Base-by-base conservation (phyloP, 2,113 vertebrate species). In the Urocynchramus pylzowi region DNA sequence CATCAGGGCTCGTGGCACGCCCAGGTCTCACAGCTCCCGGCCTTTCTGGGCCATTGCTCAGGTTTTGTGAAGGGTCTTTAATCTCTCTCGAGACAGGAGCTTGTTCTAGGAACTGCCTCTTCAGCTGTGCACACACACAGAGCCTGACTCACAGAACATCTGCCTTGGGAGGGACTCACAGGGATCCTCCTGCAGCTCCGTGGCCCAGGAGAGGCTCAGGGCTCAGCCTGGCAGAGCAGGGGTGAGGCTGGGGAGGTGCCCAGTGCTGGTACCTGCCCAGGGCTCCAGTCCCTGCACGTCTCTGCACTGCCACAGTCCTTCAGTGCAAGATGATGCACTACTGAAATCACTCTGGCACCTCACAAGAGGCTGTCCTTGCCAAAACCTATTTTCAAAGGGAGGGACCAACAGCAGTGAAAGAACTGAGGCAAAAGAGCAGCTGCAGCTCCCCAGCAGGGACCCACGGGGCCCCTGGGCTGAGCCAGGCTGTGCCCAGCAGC, bases 11-110 rank as follows among this genome's bases (percentile, higher is more conserved):
- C 1, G 13, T 9, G 47, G 11, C 23, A 54, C 1, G 0, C 6
- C n/a, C 35, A 7, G 30, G 3, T 9, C 53, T 63, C 13, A 0
- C 37, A 21, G 1, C 35, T 13, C 42, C 19, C 0, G 0, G 28
- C 11, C 49, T 15, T 69, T 22, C 1, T 13, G 37, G 9, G 20
- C 23, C 50, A 1, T 18, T 9, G 18, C 16, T 14, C 30, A 7
- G 12, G 22, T 37, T 33, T 10, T 23, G 27, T 4, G 10, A 24
- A 14, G 33, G 28, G 8, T 4, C 31, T 69, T 65, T 8, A 28
- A 54, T 6, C 45, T 17, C 42, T 7, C 70, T 23, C 0, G 0
- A 44, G 42, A 16, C 6, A 14, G 1, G 37, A 18, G 10, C 30
- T 22, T 9, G 24, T 14, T 33, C 31, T 4, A 21, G 52, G 26